phyloP scores from a whole-genome alignment of 1,140 invertebrate genomes.

The Drosophila grimshawi region DNA sequence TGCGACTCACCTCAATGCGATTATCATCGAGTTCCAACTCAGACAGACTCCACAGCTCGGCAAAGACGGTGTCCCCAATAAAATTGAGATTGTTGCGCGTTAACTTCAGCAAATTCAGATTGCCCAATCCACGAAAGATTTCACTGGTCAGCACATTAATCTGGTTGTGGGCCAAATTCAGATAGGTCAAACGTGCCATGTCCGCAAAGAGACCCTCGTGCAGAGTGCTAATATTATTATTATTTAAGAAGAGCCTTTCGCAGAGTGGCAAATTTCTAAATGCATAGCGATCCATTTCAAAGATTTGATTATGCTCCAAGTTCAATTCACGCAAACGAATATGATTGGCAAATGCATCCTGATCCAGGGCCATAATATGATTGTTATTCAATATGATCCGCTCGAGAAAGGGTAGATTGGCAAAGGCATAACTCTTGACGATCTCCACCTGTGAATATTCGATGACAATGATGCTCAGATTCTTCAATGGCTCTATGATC shows the following conservation, averaged over 20 bases:
- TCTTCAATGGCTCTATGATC: slow-evolving; percentile 87
- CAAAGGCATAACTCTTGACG: slow-evolving; percentile 88
- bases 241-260: slow-evolving; percentile 87
- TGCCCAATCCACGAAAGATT: slow-evolving; percentile 89
- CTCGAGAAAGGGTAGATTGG: slow-evolving; percentile 88
- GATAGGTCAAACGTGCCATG: slow-evolving; percentile 87
- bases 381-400: slow-evolving; percentile 89
- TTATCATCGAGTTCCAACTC: slow-evolving; percentile 91
- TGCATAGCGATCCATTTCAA: slow-evolving; percentile 88
- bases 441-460: slow-evolving; percentile 89
- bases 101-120: slow-evolving; percentile 88
- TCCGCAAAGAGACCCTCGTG: slow-evolving; percentile 90
- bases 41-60: slow-evolving; percentile 89
- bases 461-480: slow-evolving; percentile 88
- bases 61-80: slow-evolving; percentile 90
- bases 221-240: slow-evolving; percentile 90
- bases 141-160: slow-evolving; percentile 89
- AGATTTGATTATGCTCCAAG: slow-evolving; percentile 89
- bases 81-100: slow-evolving; percentile 89
- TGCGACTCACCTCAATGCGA: slow-evolving; percentile 85
- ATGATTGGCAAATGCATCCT: slow-evolving; percentile 88
- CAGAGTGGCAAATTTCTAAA: slow-evolving; percentile 90
- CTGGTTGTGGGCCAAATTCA: slow-evolving; percentile 89
- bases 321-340: slow-evolving; percentile 88
- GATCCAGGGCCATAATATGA: slow-evolving; percentile 87